Conservation (phyloP, 35 echinoderm and acorn worm species). For the Acanthaster planci region DNA sequence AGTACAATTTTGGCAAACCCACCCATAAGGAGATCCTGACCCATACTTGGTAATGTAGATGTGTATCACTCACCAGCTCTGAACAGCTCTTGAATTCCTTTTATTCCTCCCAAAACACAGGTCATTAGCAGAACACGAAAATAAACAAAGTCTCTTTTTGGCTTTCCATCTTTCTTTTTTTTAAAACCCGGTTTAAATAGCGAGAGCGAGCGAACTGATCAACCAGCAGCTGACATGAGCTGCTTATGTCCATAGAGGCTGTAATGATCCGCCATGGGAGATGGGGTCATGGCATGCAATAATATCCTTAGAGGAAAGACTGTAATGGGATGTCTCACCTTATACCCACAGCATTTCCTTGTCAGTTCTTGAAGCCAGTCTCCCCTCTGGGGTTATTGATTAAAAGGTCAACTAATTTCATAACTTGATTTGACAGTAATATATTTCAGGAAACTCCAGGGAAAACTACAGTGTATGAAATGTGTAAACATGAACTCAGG, state of each 20-base stretch:
- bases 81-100: background rate
- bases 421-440: no score
- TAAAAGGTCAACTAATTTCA: no score
- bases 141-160: background rate
- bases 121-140: slow-evolving; percentile 17
- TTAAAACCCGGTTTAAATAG: background rate
- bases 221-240: background rate
- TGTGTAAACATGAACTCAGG: no score
- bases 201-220: background rate
- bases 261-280: slow-evolving; percentile 10
- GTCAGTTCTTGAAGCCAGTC: background rate
- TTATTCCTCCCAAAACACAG: background rate
- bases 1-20: background rate
- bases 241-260: background rate
- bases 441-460: no score
- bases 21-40: background rate
- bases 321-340: slow-evolving; percentile 1
- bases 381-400: background rate
- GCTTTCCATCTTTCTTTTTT: no score
- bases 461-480: no score
- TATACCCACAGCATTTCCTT: background rate
- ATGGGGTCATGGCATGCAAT: background rate
- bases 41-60: background rate
- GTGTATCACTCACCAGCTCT: slow-evolving; percentile 4
- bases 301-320: background rate